Evolutionary conservation across 2,797 vertebrate genomes (phyloP).

Genomic region (Labroides dimidiatus): DNA sequence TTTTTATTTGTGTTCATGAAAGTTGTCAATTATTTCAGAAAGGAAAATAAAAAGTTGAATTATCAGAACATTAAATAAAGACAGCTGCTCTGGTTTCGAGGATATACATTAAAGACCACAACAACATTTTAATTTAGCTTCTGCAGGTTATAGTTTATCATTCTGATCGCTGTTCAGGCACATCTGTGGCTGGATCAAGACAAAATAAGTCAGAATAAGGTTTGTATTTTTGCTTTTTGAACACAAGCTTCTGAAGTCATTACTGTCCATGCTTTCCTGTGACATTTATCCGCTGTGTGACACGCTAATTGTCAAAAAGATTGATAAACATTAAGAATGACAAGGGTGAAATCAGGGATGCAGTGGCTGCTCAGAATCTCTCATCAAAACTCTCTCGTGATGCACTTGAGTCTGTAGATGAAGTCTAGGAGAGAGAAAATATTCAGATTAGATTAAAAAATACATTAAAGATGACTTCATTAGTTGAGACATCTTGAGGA

Average conservation of each 20-base stretch:
- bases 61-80: conserved; percentile 52
- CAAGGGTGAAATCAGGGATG: neutral
- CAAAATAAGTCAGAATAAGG: neutral
- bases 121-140: conserved; percentile 1
- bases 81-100: conserved; percentile 4
- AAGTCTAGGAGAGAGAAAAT: conserved; percentile 63
- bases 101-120: neutral
- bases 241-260: conserved; percentile 27
- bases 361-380: conserved; percentile 70
- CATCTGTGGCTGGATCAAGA: conserved; percentile 3
- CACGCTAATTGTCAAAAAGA: conserved; percentile 14
- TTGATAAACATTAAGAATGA: conserved; percentile 24
- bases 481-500: too few relatives aligned
- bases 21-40: conserved; percentile 31
- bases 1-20: conserved; percentile 46
- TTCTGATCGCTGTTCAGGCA: neutral
- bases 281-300: conserved; percentile 16
- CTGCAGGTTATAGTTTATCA: too few relatives aligned
- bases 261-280: conserved; percentile 6
- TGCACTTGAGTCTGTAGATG: conserved; percentile 74
- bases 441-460: too few relatives aligned
- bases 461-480: neutral
- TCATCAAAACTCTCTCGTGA: conserved; percentile 64
- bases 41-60: conserved; percentile 12
- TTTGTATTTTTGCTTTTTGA: conserved; percentile 18